Base-by-base conservation (phyloP, 2,797 vertebrate species). In the Lates japonicus region DNA sequence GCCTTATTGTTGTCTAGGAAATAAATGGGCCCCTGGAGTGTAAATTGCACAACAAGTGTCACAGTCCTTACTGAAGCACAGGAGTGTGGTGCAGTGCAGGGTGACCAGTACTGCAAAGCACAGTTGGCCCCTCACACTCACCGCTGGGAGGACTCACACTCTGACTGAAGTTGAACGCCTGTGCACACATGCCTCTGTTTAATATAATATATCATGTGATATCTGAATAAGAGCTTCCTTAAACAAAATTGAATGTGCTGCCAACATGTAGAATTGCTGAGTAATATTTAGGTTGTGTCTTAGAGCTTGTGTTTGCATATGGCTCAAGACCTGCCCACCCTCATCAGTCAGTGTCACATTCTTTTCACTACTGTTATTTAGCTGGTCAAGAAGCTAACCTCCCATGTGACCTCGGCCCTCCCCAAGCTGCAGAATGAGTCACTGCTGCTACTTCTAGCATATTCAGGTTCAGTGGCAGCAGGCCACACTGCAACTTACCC, bases 331-430 rank as follows among this genome's bases (percentile, higher is more conserved):
- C 25, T 4, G 46, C 58, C 70, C 35, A 59, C 5, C n/a, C 25
- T 90, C 76, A 60, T 51, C 19, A 4, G 41, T 22, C 39, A 73
- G 78, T 85, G 85, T 62, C 52, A 83, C 13, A 90, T 88, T 92
- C 77, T 76, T 82, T 60, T 35, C 29, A 19, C 51, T 29, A 1
- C 12, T 79, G 73, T 83, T 73, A 87, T 63, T 76, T 74, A 70
- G 73, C 61, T 2, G n/a, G 41, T 57, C 54, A 19, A 60, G 72
- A 14, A 44, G 57, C 70, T 74, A 57, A 81, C 71, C 54, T 64
- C 52, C 55, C 61, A 70, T 6, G 2, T 78, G 76, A 87, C 82
- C 75, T 46, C 31, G 11, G 66, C 55, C 54, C 29, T 62, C 67
- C 79, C 46, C 37, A 55, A 60, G 76, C 76, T 82, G 72, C 66